phyloP scores from a whole-genome alignment of 2,113 vertebrate species.

The Circaetus gallicus region DNA sequence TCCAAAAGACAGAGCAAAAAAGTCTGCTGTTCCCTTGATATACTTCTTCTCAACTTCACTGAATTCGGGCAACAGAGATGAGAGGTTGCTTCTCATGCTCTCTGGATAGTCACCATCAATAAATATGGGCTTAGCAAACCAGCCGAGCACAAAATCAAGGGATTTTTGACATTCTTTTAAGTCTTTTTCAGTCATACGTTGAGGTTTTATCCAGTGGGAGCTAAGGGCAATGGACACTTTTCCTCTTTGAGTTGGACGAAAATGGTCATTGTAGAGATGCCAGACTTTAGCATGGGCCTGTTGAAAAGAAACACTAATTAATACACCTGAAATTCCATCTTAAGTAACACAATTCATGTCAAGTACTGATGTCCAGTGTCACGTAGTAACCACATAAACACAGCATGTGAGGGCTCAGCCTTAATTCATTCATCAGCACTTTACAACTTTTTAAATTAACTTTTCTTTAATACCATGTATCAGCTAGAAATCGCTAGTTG shows the following conservation, averaged over 20 bases:
- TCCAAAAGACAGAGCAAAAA: constrained; percentile 95
- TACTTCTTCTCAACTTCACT: constrained; percentile 78
- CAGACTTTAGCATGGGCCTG: constrained; percentile 92
- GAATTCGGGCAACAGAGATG: constrained; percentile 84
- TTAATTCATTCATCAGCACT: not conserved
- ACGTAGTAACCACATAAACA: not conserved
- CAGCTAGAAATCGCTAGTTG: not conserved
- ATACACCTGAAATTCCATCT: not conserved
- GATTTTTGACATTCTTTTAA: constrained; percentile 89
- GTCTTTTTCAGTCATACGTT: constrained; percentile 76
- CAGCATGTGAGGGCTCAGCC: not conserved
- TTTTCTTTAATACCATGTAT: not conserved
- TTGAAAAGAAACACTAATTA: constrained; percentile 41
- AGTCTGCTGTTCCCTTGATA: constrained; percentile 89
- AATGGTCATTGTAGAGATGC: constrained; percentile 89
- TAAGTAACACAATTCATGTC: not conserved
- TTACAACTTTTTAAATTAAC: not conserved
- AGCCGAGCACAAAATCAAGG: constrained; percentile 91
- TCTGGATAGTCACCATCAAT: constrained; percentile 91
- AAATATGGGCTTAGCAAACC: constrained; percentile 95
- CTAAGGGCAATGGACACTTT: constrained; percentile 89
- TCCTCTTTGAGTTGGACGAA: constrained; percentile 84
- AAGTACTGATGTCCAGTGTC: not conserved
- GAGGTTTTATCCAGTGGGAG: constrained; percentile 94
- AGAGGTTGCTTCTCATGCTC: constrained; percentile 87